These are phyloP conservation scores for Podarcis raffonei DNA, from an alignment of 2,113 vertebrate species.

Conservation along the genomic window DNA sequence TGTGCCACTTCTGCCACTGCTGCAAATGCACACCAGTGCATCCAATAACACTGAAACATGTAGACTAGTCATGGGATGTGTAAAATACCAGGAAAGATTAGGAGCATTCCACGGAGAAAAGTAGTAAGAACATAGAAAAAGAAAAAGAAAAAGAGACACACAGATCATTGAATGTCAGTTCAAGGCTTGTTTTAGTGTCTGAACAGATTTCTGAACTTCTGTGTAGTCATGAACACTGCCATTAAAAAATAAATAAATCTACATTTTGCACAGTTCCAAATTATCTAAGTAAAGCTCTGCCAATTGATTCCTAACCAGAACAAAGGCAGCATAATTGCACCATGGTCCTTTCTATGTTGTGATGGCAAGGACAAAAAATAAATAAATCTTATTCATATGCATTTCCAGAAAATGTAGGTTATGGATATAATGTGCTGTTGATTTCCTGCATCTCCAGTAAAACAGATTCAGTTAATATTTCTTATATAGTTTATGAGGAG, in stretches of 20 bases:
- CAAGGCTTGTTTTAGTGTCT: not conserved
- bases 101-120: not conserved
- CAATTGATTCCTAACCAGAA: too few relatives aligned
- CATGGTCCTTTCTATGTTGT: too few relatives aligned
- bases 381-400: too few relatives aligned
- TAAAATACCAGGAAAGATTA: not conserved
- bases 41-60: not conserved
- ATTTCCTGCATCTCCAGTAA: too few relatives aligned
- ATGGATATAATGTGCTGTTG: too few relatives aligned
- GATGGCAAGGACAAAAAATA: too few relatives aligned
- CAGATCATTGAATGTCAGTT: not conserved
- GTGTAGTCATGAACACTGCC: not conserved
- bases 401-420: too few relatives aligned
- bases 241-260: not conserved
- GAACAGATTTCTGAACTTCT: not conserved
- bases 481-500: too few relatives aligned
- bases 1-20: too few relatives aligned
- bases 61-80: not conserved
- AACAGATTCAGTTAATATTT: too few relatives aligned
- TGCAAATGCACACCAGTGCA: not conserved
- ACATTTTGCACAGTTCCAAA: not conserved
- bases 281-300: not conserved
- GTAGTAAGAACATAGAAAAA: not conserved
- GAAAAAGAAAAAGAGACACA: not conserved
- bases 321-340: too few relatives aligned